Evolutionary conservation across 2,888 invertebrate species (phyloP), one percentile per base, ranked within the genome.

Genomic region (Synanthedon vespiformis): DNA sequence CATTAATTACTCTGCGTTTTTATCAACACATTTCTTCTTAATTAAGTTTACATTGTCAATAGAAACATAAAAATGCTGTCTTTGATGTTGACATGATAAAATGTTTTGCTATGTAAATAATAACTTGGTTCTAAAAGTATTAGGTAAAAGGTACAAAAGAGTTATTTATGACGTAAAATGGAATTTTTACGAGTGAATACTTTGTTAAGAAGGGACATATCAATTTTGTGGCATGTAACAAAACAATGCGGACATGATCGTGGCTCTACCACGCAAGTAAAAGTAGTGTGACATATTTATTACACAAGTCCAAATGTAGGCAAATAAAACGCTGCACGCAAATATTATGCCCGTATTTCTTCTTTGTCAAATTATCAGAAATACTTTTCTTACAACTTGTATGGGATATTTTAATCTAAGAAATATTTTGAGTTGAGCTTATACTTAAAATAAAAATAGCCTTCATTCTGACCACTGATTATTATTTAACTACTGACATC

Each of bases 1-100:
- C 76, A 76, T 75, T 34, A 50, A 74, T 76, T 63, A 68, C 51
- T 53, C 49, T 49, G 48, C 12, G 48, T 16, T 48, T 10, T 8
- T 11, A 44, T 44, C 44, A 44, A 13, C 13, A 13, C 13, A 44
- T 44, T 44, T 44, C 10, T n/a, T 6, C 13, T 34, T 34, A 34
- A 10, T 34, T 6, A 34, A 34, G 10, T 8, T 34, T 34, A 34
- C 34, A 8, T 10, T 34, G 2, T 34, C 34, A 10, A 34, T 34
- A 34, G 34, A 34, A 34, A 34, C 34, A 34, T 34, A 8, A 34
- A 34, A 10, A 34, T 34, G 8, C 27, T 34, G 8, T 34, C 27
- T 34, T 1, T 6, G 8, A 27, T 27, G 8, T 34, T 34, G 27
- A 34, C 27, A 34, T 34, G 27, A 34, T 34, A 34, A 34, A 34